Evolutionary conservation across 2,113 vertebrate genomes (phyloP).

Genomic region (Penelope pileata): DNA sequence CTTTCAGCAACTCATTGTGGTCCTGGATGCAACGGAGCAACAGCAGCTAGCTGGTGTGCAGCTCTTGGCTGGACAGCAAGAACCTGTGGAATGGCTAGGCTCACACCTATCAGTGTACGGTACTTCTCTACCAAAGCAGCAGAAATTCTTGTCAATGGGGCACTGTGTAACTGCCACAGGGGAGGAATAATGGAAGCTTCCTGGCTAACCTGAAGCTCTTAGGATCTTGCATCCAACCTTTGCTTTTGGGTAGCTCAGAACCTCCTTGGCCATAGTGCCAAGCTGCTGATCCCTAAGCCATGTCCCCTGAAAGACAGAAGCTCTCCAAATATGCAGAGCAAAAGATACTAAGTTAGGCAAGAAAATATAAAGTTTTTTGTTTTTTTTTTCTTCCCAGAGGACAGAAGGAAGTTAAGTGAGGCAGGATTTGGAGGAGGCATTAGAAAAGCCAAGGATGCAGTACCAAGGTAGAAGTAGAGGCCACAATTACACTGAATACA

Average conservation of each 20-base stretch:
- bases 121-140: not conserved
- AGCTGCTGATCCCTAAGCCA: not conserved
- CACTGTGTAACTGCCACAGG: not conserved
- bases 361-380: not conserved
- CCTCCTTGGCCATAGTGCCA: not conserved
- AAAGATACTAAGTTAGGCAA: not conserved
- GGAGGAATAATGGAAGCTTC: not conserved
- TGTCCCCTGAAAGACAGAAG: not conserved
- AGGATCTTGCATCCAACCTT: not conserved
- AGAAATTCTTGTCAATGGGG: not conserved
- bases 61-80: not conserved
- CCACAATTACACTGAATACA: not conserved
- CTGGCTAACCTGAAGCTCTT: not conserved
- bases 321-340: not conserved
- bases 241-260: not conserved
- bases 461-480: not conserved
- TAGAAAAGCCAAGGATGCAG: not conserved
- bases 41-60: rapidly evolving
- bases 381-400: not conserved
- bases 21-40: not conserved
- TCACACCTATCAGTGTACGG: not conserved
- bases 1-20: not conserved
- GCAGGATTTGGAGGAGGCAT: not conserved
- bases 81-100: not conserved
- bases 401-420: not conserved